phyloP scores from a whole-genome alignment of 2,113 vertebrate genomes.

The Oreotrochilus melanogaster region DNA sequence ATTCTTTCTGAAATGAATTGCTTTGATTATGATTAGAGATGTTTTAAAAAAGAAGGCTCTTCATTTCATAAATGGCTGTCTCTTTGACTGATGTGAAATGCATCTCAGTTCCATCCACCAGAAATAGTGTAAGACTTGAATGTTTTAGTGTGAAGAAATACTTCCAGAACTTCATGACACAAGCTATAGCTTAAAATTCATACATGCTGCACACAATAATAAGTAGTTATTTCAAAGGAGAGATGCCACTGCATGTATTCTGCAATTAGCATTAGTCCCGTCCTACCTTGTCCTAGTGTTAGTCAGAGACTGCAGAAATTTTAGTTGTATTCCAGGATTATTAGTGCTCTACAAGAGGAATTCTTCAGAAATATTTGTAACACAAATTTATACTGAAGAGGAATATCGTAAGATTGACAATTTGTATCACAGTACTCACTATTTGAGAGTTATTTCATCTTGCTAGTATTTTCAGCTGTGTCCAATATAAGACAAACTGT shows the following conservation, averaged over 20 bases:
- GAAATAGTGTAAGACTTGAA: neutral
- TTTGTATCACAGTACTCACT: neutral
- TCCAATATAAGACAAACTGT: neutral
- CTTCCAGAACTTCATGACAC: neutral
- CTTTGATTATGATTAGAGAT: neutral
- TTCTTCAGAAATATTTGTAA: neutral
- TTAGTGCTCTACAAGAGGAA: neutral
- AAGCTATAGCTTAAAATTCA: neutral
- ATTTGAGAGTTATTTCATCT: neutral
- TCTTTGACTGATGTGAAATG: neutral
- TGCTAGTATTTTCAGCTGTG: neutral
- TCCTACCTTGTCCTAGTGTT: neutral
- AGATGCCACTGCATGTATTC: neutral
- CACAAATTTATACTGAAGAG: neutral
- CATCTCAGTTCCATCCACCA: neutral
- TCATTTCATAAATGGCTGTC: neutral
- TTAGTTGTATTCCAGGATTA: neutral
- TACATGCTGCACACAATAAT: neutral
- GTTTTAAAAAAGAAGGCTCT: neutral
- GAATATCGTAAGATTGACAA: neutral
- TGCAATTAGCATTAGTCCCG: neutral
- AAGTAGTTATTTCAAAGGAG: neutral
- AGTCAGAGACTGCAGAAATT: neutral
- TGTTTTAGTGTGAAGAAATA: neutral
- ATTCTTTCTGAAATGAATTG: neutral